Conservation (phyloP, 2,888 invertebrate species). For the Tetrapedia diversipes region DNA sequence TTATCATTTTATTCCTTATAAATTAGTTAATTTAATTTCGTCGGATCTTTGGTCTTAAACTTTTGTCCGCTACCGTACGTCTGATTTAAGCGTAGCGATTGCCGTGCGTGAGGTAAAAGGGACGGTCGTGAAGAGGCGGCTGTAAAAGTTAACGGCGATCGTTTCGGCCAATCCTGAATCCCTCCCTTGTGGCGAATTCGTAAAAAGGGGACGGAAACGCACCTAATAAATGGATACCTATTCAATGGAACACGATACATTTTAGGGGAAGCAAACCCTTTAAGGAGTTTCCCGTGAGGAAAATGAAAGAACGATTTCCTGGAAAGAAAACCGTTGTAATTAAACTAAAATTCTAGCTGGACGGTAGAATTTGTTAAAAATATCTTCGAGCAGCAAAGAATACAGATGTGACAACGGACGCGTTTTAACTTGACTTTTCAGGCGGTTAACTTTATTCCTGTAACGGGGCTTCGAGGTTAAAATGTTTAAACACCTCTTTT, state of each 20-base stretch:
- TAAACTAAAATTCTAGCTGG: not conserved
- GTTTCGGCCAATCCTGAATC: constrained; percentile 25
- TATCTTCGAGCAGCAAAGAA: constrained; percentile 2
- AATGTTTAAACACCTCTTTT: constrained; percentile 25
- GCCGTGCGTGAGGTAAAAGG: constrained; percentile 23
- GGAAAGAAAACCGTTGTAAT: not conserved
- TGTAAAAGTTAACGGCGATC: constrained; percentile 34
- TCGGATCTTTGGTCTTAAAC: too few relatives aligned
- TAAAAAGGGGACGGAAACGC: not conserved
- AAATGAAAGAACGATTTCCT: not conserved
- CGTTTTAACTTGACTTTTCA: not conserved
- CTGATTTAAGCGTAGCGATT: not conserved
- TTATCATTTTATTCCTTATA: too few relatives aligned
- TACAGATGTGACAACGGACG: not conserved
- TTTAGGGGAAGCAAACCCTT: not conserved
- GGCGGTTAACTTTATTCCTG: constrained; percentile 28
- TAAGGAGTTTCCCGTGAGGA: too few relatives aligned
- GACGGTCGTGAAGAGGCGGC: constrained; percentile 16
- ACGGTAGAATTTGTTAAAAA: not conserved
- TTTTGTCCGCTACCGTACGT: too few relatives aligned
- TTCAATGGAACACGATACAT: not conserved
- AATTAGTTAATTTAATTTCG: too few relatives aligned
- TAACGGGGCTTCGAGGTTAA: constrained; percentile 17
- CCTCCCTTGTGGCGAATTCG: not conserved
- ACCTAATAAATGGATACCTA: constrained; percentile 18